Conservation (phyloP, 2,797 vertebrate species). For the Esox lucius region DNA sequence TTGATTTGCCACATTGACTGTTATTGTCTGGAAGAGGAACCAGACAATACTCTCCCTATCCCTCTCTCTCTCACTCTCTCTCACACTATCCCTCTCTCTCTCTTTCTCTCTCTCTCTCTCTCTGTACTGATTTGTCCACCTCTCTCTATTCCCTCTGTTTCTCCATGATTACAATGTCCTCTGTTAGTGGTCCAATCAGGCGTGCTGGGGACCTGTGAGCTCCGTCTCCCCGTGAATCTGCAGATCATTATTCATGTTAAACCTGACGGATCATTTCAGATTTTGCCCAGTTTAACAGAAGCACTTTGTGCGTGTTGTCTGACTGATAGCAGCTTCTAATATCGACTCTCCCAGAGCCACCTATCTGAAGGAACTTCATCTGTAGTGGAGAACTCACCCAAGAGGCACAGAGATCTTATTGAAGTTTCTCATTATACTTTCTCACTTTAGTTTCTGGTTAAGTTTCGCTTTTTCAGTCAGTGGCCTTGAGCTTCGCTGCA, state of each 20-base stretch:
- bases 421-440: slow-evolving; percentile 45
- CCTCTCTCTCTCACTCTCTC: slow-evolving; percentile 9
- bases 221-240: slow-evolving; percentile 76
- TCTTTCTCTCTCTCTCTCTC: neutral
- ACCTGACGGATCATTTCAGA: slow-evolving; percentile 45
- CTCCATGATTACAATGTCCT: slow-evolving; percentile 61
- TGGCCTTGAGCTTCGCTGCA: slow-evolving; percentile 3
- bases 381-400: slow-evolving; percentile 39
- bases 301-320: slow-evolving; percentile 31
- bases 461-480: slow-evolving; percentile 31
- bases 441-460: slow-evolving; percentile 15
- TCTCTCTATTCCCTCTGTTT: slow-evolving; percentile 32
- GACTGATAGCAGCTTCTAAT: slow-evolving; percentile 54
- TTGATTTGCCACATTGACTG: slow-evolving; percentile 74
- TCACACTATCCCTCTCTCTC: slow-evolving; percentile 3
- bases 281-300: slow-evolving; percentile 46
- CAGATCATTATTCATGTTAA: slow-evolving; percentile 39
- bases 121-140: slow-evolving; percentile 24
- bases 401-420: slow-evolving; percentile 42
- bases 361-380: slow-evolving; percentile 31
- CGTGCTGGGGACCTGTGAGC: slow-evolving; percentile 80
- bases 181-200: slow-evolving; percentile 72
- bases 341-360: slow-evolving; percentile 43
- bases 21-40: slow-evolving; percentile 76
- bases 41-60: slow-evolving; percentile 48